Percentiles rank a stretch among this genome's conserved stretches.
phyloP scores from a whole-genome alignment of 2,888 invertebrate species.

The Cheiracanthium punctorium region DNA sequence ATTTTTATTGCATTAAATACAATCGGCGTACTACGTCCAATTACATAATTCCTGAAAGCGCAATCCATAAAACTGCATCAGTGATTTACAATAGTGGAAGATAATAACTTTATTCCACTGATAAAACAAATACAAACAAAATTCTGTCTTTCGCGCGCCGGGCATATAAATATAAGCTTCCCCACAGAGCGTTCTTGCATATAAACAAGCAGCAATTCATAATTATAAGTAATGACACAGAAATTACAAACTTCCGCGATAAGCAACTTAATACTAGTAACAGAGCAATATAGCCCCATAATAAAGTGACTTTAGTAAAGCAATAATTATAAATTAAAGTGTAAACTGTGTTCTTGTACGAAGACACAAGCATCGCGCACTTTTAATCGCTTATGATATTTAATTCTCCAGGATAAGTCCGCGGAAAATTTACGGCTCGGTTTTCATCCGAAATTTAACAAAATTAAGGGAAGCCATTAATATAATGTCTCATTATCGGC shows the following conservation, averaged over 20 bases:
- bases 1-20: no score
- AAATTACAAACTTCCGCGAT: background rate
- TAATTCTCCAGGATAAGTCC: background rate
- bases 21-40: no score
- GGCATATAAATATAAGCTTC: no score
- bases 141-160: no score
- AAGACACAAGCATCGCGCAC: background rate
- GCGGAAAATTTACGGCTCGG: background rate
- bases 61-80: no score
- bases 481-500: background rate
- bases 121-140: no score
- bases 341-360: background rate
- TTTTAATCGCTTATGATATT: background rate
- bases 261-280: background rate
- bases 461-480: background rate
- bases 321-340: background rate
- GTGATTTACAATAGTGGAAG: no score
- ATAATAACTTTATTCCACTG: no score
- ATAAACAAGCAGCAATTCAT: background rate
- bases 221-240: background rate
- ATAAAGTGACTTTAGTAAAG: background rate
- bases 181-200: no score
- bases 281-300: background rate
- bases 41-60: no score
- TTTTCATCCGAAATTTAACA: background rate